Base-by-base conservation (phyloP, 1,140 invertebrate species). In the Zaprionus capensis region DNA sequence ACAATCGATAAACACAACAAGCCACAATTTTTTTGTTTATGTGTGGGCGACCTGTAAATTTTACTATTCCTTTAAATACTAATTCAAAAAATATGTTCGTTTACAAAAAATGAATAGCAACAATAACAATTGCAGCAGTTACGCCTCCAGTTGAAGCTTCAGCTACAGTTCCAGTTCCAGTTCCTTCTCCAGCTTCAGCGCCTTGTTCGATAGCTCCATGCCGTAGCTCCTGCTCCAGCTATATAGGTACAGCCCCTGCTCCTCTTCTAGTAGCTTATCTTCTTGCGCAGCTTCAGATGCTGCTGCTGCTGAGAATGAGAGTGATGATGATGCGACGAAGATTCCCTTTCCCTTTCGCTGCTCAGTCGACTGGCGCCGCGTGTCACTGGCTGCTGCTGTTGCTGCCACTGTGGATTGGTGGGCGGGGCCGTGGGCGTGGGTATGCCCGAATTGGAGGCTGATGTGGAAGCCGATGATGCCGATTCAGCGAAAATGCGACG, bases 261-360 rank as follows among this genome's bases (percentile, higher is more conserved):
- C 53, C 11, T n/a, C 46, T 24, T 28, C 71, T 73, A 92, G 62
- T 92, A 92, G 82, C 91, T 92, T 46, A 92, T 91, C 76, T 92
- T 92, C 62, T 92, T 92, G 51, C 91, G 91, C 64, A 92, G 69
- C 76, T 92, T 92, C 5, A 91, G 72, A 31, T 85, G 82, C 49
- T 87, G 80, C 24, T 70, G 78, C 41, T 76, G 76, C 4, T 69
- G 31, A 34, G 31, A 34, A 34, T 11, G 31, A 3, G 9, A 0
- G 3, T 34, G 31, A 34, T 34, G 31, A 34, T 34, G 31, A 34
- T 34, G 31, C 9, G 31, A 34, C 9, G 31, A 34, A 3, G 31
- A 34, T 9, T 34, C 31, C 9, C 41, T 17, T 20, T 46, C 41
- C n/a, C n/a, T n/a, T 17, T 91, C 79, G 44, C 71, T 73, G 34